These are phyloP conservation scores for Notothenia rossii DNA, from an alignment of 2,113 vertebrate genomes.

Conservation along the genomic window DNA sequence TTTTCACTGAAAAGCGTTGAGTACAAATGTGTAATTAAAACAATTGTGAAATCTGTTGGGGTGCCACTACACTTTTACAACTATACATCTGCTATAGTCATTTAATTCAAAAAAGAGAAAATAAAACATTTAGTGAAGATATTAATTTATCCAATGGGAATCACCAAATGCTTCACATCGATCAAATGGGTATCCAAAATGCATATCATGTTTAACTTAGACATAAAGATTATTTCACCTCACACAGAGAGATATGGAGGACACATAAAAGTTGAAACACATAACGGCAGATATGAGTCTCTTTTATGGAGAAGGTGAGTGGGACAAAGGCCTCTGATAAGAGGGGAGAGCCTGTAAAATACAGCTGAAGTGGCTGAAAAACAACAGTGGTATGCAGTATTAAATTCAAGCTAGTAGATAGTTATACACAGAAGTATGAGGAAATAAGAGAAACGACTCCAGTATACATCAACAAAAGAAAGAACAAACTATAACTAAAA, in stretches of 20 bases:
- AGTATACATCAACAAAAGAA: conserved; percentile 14
- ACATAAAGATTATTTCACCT: conserved; percentile 9
- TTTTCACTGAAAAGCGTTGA: conserved; percentile 54
- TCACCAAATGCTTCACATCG: conserved; percentile 11
- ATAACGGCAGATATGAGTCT: neutral
- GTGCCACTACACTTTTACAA: conserved; percentile 39
- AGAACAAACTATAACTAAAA: conserved; percentile 7
- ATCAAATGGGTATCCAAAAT: conserved; percentile 3
- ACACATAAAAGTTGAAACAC: neutral
- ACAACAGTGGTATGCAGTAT: conserved; percentile 8
- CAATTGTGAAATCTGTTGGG: conserved; percentile 20
- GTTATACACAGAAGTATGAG: conserved; percentile 14
- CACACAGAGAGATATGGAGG: conserved; percentile 11
- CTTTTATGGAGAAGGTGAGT: neutral
- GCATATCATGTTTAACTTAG: conserved; percentile 9
- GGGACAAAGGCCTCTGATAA: conserved; percentile 41
- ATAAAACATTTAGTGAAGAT: conserved; percentile 23
- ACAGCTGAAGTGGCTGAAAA: conserved; percentile 20
- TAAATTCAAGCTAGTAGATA: conserved; percentile 14
- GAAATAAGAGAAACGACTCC: neutral
- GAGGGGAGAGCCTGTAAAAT: conserved; percentile 13
- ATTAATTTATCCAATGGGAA: conserved; percentile 10
- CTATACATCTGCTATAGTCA: conserved; percentile 25
- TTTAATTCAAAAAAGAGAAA: conserved; percentile 12
- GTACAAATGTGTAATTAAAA: conserved; percentile 61